Percentiles rank a stretch among this genome's conserved stretches.
Evolutionary conservation across 2,113 vertebrate species (phyloP).

Genomic region (Myrmecobius fasciatus): DNA sequence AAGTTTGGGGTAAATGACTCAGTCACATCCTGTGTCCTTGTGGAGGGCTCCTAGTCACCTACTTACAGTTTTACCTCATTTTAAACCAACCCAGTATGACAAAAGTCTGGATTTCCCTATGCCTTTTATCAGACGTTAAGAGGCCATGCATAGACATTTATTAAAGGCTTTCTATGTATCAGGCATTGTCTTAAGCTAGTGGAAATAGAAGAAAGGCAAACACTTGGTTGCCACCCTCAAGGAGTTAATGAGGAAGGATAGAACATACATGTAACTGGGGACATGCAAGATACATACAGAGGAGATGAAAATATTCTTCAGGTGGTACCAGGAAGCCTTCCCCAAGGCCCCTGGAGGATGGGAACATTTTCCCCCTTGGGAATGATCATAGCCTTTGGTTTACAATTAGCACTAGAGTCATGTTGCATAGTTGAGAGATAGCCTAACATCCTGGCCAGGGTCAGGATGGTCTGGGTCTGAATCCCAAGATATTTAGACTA

Average conservation of each 20-base stretch:
- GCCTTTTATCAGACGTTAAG: background rate
- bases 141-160: background rate
- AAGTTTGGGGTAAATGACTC: background rate
- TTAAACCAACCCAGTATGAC: fast-evolving
- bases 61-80: fast-evolving
- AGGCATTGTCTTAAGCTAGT: background rate
- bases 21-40: background rate
- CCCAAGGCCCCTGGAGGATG: background rate
- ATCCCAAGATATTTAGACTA: background rate
- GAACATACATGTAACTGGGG: background rate
- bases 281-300: background rate
- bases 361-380: background rate
- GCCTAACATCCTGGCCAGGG: too few species aligned
- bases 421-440: too few species aligned
- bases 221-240: too few species aligned
- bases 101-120: background rate
- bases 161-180: background rate
- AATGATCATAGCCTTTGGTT: background rate
- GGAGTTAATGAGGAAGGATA: background rate
- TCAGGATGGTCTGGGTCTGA: background rate
- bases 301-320: background rate
- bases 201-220: background rate
- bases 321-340: background rate
- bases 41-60: background rate
- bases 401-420: too few species aligned